Evolutionary conservation across 2,888 invertebrate species (phyloP).

Genomic region (Standfussiana lucernea): DNA sequence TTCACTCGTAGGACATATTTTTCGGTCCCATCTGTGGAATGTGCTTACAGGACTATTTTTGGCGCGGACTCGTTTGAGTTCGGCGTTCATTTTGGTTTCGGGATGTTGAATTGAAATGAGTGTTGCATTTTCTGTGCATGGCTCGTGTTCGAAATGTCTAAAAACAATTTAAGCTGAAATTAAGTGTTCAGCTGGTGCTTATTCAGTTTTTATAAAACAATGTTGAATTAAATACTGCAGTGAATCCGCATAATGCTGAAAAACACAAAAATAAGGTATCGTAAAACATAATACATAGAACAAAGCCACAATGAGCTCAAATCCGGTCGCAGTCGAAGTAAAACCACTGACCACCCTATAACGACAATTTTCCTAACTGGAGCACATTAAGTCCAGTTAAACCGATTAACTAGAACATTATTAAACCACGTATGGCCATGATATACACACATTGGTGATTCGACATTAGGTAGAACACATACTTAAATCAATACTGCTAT

Average conservation of each 20-base stretch:
- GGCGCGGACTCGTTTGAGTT: not conserved
- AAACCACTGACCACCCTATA: not conserved
- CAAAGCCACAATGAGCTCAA: conserved; percentile 1
- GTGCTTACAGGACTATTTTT: conserved; percentile 27
- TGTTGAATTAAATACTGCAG: not conserved
- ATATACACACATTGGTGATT: conserved; percentile 1
- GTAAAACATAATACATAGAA: not conserved
- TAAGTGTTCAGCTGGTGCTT: not conserved
- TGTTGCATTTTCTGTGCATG: not conserved
- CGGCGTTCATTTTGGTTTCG: not conserved
- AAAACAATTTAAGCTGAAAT: not conserved
- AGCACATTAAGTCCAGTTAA: conserved; percentile 10
- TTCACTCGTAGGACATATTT: conserved; percentile 48
- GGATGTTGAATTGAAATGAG: not conserved
- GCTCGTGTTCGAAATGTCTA: no score
- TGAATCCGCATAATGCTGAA: conserved; percentile 1
- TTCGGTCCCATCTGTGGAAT: conserved; percentile 17
- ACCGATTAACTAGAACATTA: conserved; percentile 25
- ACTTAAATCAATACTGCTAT: conserved; percentile 31
- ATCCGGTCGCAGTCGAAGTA: conserved; percentile 1
- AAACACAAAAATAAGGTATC: not conserved
- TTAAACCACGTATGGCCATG: conserved; percentile 4
- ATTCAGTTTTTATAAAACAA: not conserved
- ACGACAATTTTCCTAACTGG: conserved; percentile 3
- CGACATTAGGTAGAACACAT: not conserved